Base-by-base conservation (phyloP, 2,113 vertebrate species). In the Scopus umbretta region DNA sequence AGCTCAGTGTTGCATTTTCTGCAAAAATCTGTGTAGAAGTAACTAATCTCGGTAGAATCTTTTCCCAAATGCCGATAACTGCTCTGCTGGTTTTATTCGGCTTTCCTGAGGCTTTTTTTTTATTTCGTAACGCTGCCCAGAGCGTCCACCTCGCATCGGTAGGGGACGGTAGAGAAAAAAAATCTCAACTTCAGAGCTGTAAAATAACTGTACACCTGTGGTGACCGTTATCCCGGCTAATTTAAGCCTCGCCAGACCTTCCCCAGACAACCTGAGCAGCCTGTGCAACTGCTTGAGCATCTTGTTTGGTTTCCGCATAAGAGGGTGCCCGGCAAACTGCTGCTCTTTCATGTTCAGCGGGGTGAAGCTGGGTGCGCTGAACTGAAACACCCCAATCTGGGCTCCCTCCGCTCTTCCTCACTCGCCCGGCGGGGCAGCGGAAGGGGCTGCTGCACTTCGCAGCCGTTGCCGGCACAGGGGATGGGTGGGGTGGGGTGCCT, bases 21-120 rank as follows among this genome's bases (percentile, higher is more conserved):
- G 29, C 6, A 47, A 32, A 47, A 45, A 10, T 1, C 7, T 9
- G 1, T 29, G 1, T 5, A 3, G 1, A 20, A 52, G 36, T 16
- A 22, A 47, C 38, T 73, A 42, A 36, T 8, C 5, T 9, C 10
- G 6, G n/a, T 29, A 21, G 22, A 36, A 9, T 22, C 63, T 34
- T 30, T 40, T 7, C 23, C 2, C 1, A 18, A 22, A 32, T n/a
- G 43, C 3, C 30, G 71, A 0, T 45, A 53, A 34, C 22, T 36
- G 10, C 8, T 50, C 16, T 49, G 8, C 25, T 47, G 40, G 23
- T 32, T 90, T 78, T 67, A 45, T 55, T 82, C 17, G 5, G 36
- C 40, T 67, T 85, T 81, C 6, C n/a, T 29, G 32, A 55, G 61
- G 17, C 14, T 43, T 19, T 26, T 22, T 27, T 20, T 15, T 30